Evolutionary conservation across 2,888 invertebrate species (phyloP), one percentile per base, ranked within the genome.

Genomic region (Elmis aenea): DNA sequence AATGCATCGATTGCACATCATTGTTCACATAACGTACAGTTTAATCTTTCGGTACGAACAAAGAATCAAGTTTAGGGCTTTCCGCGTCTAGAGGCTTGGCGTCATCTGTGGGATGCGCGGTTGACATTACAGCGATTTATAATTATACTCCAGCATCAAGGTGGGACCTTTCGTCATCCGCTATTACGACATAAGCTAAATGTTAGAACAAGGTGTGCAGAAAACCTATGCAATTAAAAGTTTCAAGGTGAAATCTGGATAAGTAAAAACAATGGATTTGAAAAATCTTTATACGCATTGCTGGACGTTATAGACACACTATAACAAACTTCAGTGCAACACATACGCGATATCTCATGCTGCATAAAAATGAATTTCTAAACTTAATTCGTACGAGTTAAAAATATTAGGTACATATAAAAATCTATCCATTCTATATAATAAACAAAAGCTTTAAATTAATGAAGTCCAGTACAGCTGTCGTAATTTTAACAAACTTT

Each of bases 71-170:
- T 33, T 37, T 43, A 40, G 37, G 33, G 38, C 37, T 42, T 42
- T 42, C 42, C 37, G 33, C 41, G 37, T 37, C 33, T 24, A 42
- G 27, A 39, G 46, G 46, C 46, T 42, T 37, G 46, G 34, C 46
- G 39, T 45, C 40, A 42, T 38, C 45, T 42, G 48, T 48, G 45
- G 48, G 50, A 48, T 48, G 50, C 41, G 45, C 48, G 37, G 48
- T 48, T 50, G 50, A 50, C 48, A 50, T 47, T 45, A 42, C 50
- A 42, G 40, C 40, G 48, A 46, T 50, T 48, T 50, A 48, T 50
- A 48, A 48, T 50, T 48, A 48, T 45, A 50, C 36, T 40, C 42
- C 39, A 40, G 42, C 45, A 35, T 33, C 38, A 44, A 48, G 46
- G 50, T 48, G 48, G 48, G 48, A 50, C 46, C 48, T 48, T 48